These are phyloP conservation scores for Clupea harengus DNA, from an alignment of 2,113 vertebrate species.

Conservation along the genomic window DNA sequence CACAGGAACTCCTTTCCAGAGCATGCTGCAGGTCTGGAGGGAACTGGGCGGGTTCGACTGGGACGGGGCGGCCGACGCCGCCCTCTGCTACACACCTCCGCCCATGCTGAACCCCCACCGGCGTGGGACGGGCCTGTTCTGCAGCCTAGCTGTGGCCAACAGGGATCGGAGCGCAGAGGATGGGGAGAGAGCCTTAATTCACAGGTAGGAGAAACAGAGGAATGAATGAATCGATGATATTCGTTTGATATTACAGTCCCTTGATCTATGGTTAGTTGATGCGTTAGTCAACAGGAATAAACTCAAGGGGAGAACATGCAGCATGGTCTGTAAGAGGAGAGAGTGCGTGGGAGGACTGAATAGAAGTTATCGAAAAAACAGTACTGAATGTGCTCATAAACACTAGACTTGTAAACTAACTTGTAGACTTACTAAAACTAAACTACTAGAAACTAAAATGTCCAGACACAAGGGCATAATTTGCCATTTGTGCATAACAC, in stretches of 20 bases:
- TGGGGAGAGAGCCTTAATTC: constrained; percentile 15
- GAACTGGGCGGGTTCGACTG: constrained; percentile 32
- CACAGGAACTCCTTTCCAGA: constrained; percentile 64
- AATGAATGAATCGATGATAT: neutral
- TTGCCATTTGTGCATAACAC: neutral
- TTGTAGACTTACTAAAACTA: no score
- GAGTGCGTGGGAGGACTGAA: neutral
- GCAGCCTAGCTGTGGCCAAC: constrained; percentile 48
- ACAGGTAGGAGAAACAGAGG: constrained; percentile 50
- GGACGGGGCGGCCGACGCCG: neutral
- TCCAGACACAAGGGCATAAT: neutral
- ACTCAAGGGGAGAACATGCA: neutral
- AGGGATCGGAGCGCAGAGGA: constrained; percentile 31
- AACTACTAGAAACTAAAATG: no score
- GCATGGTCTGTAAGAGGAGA: neutral
- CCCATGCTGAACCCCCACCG: constrained; percentile 74
- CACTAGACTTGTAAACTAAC: no score
- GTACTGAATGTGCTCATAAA: neutral
- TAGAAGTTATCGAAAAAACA: neutral
- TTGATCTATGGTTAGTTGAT: neutral
- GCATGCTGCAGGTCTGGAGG: constrained; percentile 58
- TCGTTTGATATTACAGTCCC: neutral
- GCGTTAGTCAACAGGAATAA: neutral
- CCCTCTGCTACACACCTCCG: constrained; percentile 62
- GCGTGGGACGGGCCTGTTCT: constrained; percentile 66